phyloP scores from a whole-genome alignment of 2,888 invertebrate genomes.

The Achlya flavicornis region DNA sequence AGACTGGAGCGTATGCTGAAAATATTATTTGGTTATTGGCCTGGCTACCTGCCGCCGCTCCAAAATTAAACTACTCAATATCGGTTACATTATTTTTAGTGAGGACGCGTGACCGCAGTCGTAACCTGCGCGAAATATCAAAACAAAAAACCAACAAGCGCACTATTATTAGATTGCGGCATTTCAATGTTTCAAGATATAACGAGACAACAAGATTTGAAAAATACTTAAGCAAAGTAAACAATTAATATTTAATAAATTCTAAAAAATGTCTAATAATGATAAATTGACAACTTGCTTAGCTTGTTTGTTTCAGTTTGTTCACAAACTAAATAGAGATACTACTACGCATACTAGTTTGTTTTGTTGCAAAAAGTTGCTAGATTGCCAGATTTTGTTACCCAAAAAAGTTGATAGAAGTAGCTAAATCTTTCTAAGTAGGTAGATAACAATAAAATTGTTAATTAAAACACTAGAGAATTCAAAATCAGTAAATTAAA shows the following conservation, averaged over 20 bases:
- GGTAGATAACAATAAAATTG: too few species aligned
- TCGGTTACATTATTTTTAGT: constrained; percentile 79
- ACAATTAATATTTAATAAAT: background rate
- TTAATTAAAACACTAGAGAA: too few species aligned
- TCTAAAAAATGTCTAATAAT: background rate
- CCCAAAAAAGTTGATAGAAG: too few species aligned
- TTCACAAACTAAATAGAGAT: too few species aligned
- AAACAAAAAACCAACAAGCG: constrained; percentile 63
- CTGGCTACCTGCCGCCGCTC: constrained; percentile 62
- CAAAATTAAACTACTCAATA: constrained; percentile 65
- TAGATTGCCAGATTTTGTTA: too few species aligned
- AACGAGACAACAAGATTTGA: background rate
- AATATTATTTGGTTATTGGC: constrained; percentile 61
- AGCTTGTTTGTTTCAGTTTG: too few species aligned
- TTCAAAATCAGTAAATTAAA: too few species aligned
- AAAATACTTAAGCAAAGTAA: constrained; percentile 9
- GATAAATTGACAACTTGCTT: too few species aligned
- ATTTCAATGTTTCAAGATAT: constrained; percentile 16
- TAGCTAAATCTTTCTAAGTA: too few species aligned
- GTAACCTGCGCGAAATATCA: constrained; percentile 45
- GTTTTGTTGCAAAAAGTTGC: too few species aligned
- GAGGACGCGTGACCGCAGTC: constrained; percentile 57
- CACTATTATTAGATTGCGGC: constrained; percentile 45
- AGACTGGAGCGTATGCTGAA: constrained; percentile 47
- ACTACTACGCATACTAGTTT: too few species aligned